Percentiles rank a stretch among this genome's conserved stretches.
Conservation (phyloP, 2,888 invertebrate species). For the Spodoptera picta region DNA sequence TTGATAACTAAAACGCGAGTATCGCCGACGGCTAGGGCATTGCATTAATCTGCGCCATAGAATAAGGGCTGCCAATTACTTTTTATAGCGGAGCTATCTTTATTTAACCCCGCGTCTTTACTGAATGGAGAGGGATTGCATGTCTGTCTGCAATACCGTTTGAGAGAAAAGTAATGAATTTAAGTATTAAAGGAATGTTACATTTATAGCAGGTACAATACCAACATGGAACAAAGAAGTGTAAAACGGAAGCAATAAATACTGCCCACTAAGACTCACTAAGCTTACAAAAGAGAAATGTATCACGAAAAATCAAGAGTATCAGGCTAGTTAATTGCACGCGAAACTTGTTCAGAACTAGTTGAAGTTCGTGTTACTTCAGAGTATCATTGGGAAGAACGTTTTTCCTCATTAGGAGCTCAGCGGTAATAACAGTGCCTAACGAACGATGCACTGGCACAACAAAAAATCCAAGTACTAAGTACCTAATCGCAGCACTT, state of each 20-base stretch:
- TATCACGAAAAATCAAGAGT: slow-evolving; percentile 67
- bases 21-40: slow-evolving; percentile 32
- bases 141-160: slow-evolving; percentile 1
- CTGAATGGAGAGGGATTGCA: background rate
- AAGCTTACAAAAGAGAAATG: slow-evolving; percentile 58
- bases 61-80: slow-evolving; percentile 33
- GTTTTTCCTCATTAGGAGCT: slow-evolving; percentile 79
- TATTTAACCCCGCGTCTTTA: slow-evolving; percentile 27
- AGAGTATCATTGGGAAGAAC: slow-evolving; percentile 67
- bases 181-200: slow-evolving; percentile 11
- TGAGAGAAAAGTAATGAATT: background rate
- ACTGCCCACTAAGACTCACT: slow-evolving; percentile 43
- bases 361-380: slow-evolving; percentile 68
- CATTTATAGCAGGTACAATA: slow-evolving; percentile 25
- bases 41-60: slow-evolving; percentile 33
- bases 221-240: slow-evolving; percentile 31
- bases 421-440: slow-evolving; percentile 67
- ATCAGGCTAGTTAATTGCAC: slow-evolving; percentile 73
- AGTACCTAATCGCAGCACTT: slow-evolving; percentile 51
- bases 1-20: slow-evolving; percentile 43
- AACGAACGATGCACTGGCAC: slow-evolving; percentile 67
- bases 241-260: slow-evolving; percentile 52
- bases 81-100: slow-evolving; percentile 34
- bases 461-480: slow-evolving; percentile 47
- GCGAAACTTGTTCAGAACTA: slow-evolving; percentile 67